Conservation (phyloP, 2,113 vertebrate species). For the Petromus typicus region DNA sequence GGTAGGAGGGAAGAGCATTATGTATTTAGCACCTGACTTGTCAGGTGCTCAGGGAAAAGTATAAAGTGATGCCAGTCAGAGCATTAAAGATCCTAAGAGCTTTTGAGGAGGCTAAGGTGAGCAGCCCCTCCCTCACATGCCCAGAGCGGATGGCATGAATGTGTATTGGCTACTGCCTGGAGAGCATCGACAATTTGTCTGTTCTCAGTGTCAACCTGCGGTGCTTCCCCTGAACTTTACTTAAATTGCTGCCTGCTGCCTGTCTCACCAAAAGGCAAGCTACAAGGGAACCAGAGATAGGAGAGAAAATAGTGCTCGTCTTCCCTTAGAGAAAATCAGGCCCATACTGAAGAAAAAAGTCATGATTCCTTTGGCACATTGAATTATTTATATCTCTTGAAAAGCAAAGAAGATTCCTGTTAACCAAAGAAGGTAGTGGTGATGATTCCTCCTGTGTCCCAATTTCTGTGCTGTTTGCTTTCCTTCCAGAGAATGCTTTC, state of each 20-base stretch:
- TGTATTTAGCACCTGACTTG: neutral
- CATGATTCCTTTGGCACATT: neutral
- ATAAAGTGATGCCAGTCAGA: neutral
- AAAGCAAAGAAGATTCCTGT: neutral
- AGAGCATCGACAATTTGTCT: neutral
- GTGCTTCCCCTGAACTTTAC: neutral
- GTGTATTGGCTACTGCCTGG: neutral
- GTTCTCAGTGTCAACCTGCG: neutral
- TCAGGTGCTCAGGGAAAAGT: neutral
- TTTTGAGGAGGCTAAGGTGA: neutral
- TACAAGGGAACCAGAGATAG: neutral
- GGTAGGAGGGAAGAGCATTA: neutral
- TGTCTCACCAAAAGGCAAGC: neutral
- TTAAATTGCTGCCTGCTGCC: neutral
- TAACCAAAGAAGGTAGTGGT: neutral
- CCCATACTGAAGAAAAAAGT: neutral
- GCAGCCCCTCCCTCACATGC: neutral
- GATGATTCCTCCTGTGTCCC: neutral
- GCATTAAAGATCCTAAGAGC: neutral
- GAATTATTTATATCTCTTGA: constrained; percentile 19
- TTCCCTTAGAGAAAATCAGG: neutral
- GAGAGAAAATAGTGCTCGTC: neutral
- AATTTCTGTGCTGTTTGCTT: neutral
- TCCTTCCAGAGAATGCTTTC: neutral
- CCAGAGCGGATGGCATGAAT: too few relatives aligned